phyloP scores from a whole-genome alignment of 2,888 invertebrate genomes.

The Apoda limacodes region DNA sequence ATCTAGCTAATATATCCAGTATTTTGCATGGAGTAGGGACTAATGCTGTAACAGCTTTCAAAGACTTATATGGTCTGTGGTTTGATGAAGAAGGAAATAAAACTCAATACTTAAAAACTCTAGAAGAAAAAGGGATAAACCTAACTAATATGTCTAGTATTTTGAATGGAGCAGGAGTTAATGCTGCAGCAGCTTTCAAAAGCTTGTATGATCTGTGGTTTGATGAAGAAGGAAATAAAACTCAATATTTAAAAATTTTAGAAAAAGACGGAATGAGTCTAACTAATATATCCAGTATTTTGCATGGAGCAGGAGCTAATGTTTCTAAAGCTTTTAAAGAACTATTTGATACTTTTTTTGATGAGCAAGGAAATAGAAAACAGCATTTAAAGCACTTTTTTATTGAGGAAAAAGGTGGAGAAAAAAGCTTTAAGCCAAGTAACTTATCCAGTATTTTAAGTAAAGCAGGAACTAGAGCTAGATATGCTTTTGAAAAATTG shows the following conservation, averaged over 20 bases:
- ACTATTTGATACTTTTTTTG: conserved; percentile 27
- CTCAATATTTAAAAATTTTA: conserved; percentile 17
- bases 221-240: conserved; percentile 24
- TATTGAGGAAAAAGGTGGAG: conserved; percentile 16
- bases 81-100: conserved; percentile 24
- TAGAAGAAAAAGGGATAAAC: conserved; percentile 15
- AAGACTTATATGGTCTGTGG: conserved; percentile 26
- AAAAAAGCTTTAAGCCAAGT: conserved; percentile 18
- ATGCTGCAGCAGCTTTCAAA: conserved; percentile 24
- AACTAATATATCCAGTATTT: conserved; percentile 26
- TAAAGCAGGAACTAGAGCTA: conserved; percentile 20
- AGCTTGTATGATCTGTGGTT: conserved; percentile 27
- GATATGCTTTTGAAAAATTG: conserved; percentile 25
- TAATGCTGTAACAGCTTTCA: conserved; percentile 24
- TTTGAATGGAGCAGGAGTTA: conserved; percentile 22
- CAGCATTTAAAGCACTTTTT: conserved; percentile 18
- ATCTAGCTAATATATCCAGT: conserved; percentile 21
- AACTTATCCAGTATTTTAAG: conserved; percentile 22
- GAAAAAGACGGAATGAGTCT: conserved; percentile 18
- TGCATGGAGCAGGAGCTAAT: conserved; percentile 27
- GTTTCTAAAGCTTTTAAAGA: conserved; percentile 25
- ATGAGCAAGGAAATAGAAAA: conserved; percentile 22
- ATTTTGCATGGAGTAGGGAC: conserved; percentile 24
- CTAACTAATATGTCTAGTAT: conserved; percentile 23
- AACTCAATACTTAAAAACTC: conserved; percentile 17